Evolutionary conservation across 2,888 invertebrate species (phyloP), one percentile per base, ranked within the genome.

Genomic region (Pecten maximus): DNA sequence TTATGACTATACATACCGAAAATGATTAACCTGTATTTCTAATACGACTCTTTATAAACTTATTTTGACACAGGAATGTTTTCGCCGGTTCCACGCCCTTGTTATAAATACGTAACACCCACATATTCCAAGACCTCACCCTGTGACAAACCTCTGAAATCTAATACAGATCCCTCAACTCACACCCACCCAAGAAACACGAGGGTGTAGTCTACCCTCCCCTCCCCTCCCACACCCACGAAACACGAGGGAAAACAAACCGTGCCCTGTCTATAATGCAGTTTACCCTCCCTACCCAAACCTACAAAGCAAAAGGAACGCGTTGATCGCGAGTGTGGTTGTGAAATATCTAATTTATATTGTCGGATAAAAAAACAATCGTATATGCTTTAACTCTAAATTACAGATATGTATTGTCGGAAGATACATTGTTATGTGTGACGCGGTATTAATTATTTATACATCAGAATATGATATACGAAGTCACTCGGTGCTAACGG

Each of bases 141-240:
- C 74, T 74, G 12, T 74, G 74, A 74, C 74, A 74, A 74, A 74
- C n/a, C n/a, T 74, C 74, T 60, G 23, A 6, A 60, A n/a, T n/a
- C n/a, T n/a, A n/a, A n/a, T n/a, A n/a, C n/a, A n/a, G n/a, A n/a
- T n/a, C n/a, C n/a, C n/a, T n/a, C n/a, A n/a, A n/a, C n/a, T n/a
- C n/a, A n/a, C n/a, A 0, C 60, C 60, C 60, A 60, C n/a, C n/a
- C 60, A 60, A 19, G n/a, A 23, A n/a, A 3, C 60, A 23, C 23
- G 48, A n/a, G 48, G 48, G 48, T 48, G 48, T 48, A 10, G 8
- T 12, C 44, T 44, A 12, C 12, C 44, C 12, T 44, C 12, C 44
- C 44, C 44, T 44, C 12, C 44, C 44, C 12, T 44, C 12, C 44
- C 44, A 12, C 12, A 12, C 44, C 44, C 44, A 44, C 44, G 12